A percentile compares a stretch with the other conserved stretches of the same genome.
These are phyloP conservation scores for Philaethria dido DNA, from an alignment of 2,888 invertebrate species.

Conservation along the genomic window DNA sequence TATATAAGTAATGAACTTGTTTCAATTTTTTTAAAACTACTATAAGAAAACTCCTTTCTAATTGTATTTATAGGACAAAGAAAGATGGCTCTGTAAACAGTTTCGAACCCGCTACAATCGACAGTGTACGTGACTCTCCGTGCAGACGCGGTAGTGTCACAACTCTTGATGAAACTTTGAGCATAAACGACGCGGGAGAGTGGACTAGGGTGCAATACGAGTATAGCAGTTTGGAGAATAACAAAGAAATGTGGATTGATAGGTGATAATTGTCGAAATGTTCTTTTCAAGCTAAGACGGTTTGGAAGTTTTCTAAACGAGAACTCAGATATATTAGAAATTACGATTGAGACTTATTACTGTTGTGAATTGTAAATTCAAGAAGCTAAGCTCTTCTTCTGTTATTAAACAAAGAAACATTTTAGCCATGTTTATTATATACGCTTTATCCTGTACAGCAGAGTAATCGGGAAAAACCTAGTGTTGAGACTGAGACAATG, in stretches of 20 bases:
- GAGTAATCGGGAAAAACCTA: no score
- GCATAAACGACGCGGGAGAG: constrained; percentile 73
- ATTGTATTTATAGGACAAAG: constrained; percentile 39
- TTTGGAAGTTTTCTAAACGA: no score
- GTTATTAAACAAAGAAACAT: no score
- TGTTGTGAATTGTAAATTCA: no score
- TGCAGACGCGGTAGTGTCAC: constrained; percentile 68
- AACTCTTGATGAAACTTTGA: constrained; percentile 75
- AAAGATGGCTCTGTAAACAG: constrained; percentile 77
- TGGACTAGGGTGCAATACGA: constrained; percentile 77
- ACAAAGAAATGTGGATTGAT: constrained; percentile 78
- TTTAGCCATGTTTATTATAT: no score
- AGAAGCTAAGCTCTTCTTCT: no score
- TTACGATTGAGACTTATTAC: no score
- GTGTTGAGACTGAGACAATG: no score
- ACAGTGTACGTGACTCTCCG: constrained; percentile 61
- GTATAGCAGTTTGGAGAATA: constrained; percentile 60
- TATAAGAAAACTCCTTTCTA: not conserved
- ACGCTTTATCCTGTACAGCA: no score
- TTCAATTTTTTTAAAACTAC: not conserved
- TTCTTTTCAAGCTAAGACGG: no score
- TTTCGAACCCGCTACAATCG: constrained; percentile 62
- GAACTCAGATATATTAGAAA: no score
- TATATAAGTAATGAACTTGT: no score
- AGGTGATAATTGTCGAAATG: constrained; percentile 54